These are phyloP conservation scores for Oostethus manadensis DNA, from an alignment of 2,113 vertebrate genomes.

Conservation along the genomic window DNA sequence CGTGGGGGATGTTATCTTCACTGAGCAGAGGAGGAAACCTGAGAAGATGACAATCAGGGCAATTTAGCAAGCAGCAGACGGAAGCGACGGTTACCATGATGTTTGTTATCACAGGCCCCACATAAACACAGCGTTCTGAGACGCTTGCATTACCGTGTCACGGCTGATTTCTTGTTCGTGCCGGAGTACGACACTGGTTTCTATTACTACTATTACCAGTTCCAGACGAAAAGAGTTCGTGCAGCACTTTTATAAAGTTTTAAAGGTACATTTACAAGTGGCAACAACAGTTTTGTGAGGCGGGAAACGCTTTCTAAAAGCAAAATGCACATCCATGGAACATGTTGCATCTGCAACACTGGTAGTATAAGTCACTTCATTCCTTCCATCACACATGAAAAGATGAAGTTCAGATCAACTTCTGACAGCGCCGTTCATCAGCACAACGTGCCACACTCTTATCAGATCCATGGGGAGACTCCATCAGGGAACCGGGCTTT, in stretches of 20 bases:
- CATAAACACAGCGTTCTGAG: constrained; percentile 52
- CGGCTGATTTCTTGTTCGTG: constrained; percentile 20
- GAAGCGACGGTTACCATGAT: constrained; percentile 51
- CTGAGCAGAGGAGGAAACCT: constrained; percentile 70
- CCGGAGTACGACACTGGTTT: neutral
- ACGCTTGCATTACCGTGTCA: constrained; percentile 26
- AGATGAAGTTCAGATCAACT: constrained; percentile 41
- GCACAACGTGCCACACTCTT: constrained; percentile 38
- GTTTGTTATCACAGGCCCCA: constrained; percentile 45
- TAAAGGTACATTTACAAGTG: constrained; percentile 1
- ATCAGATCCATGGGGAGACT: constrained; percentile 62
- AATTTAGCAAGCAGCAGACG: constrained; percentile 67
- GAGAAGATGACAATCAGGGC: constrained; percentile 71
- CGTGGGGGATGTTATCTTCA: constrained; percentile 68
- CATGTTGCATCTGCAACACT: constrained; percentile 15
- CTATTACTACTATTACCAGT: constrained; percentile 16
- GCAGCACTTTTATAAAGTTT: neutral
- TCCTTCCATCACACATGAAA: constrained; percentile 40
- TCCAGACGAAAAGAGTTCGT: constrained; percentile 1
- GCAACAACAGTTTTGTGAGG: neutral
- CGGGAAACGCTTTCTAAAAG: constrained; percentile 15
- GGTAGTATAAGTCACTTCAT: constrained; percentile 30
- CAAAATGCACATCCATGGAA: constrained; percentile 4
- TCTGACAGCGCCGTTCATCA: constrained; percentile 52
- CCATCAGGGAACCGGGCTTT: constrained; percentile 45